Percentiles rank a stretch among this genome's conserved stretches.
These are phyloP conservation scores for Tychaedon coryphoeus DNA, from an alignment of 2,113 vertebrate genomes.

Conservation along the genomic window DNA sequence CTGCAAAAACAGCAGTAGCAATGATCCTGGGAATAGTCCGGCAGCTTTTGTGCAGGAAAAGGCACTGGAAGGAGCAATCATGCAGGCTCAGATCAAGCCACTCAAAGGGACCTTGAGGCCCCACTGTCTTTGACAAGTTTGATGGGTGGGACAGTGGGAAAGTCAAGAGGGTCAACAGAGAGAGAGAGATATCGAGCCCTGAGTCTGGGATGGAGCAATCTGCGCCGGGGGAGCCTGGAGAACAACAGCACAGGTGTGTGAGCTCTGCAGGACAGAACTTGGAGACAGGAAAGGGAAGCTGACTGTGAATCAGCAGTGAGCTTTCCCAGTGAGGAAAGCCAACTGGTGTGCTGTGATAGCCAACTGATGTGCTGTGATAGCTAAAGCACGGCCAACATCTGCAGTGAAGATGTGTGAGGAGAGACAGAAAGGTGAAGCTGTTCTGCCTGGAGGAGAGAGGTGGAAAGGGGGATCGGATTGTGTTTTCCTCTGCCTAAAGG, in stretches of 20 bases:
- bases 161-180: not conserved
- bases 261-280: not conserved
- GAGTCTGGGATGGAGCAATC: not conserved
- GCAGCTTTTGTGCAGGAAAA: not conserved
- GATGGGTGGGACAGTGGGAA: not conserved
- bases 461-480: not conserved
- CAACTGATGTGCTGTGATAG: not conserved
- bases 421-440: not conserved
- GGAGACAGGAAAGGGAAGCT: not conserved
- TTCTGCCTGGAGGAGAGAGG: not conserved
- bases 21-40: not conserved
- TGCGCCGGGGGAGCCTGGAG: not conserved
- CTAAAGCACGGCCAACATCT: not conserved
- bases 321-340: not conserved
- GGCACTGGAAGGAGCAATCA: fast-evolving
- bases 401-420: not conserved
- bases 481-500: not conserved
- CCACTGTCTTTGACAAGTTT: not conserved
- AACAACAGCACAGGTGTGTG: not conserved
- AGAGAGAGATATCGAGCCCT: not conserved
- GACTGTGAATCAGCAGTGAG: not conserved
- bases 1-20: constrained; percentile 2
- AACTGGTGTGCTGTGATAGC: not conserved
- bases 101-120: not conserved
- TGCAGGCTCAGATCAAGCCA: not conserved